phyloP scores from a whole-genome alignment of 2,888 invertebrate genomes.

The Trichogramma evanescens region DNA sequence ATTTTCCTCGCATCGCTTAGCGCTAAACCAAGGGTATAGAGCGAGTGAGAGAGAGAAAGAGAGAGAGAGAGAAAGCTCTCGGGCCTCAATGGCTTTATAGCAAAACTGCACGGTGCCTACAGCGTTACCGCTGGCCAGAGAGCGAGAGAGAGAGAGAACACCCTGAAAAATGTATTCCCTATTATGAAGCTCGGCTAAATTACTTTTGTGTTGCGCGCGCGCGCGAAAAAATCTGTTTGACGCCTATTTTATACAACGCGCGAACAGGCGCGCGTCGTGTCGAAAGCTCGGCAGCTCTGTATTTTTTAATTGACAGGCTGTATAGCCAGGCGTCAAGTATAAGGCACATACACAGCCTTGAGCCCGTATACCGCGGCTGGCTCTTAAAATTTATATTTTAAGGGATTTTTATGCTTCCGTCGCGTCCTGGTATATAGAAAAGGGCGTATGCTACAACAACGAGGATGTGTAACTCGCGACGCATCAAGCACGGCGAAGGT shows the following conservation, averaged over 20 bases:
- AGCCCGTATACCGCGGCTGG: too few species aligned
- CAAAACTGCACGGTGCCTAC: too few species aligned
- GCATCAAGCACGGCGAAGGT: too few species aligned
- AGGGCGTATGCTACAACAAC: too few species aligned
- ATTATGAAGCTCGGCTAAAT: constrained; percentile 8
- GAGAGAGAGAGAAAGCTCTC: constrained; percentile 3
- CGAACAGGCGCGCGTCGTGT: neutral
- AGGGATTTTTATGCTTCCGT: too few species aligned
- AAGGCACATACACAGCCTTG: too few species aligned
- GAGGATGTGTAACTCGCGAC: too few species aligned
- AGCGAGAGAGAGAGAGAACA: neutral
- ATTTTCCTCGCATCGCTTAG: neutral
- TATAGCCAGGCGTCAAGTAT: neutral
- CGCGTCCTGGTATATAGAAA: too few species aligned
- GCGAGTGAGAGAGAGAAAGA: neutral
- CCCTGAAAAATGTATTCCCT: constrained; percentile 1
- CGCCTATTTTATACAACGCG: too few species aligned
- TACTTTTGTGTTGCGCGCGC: neutral
- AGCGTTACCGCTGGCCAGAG: neutral
- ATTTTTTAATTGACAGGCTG: constrained; percentile 5
- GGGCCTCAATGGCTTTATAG: neutral
- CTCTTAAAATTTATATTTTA: too few species aligned
- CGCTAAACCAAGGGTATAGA: too few species aligned
- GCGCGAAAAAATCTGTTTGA: neutral
- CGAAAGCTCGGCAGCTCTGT: neutral